These are phyloP conservation scores for Schizopygopsis pylzovi DNA, from an alignment of 2,797 vertebrate species.

Conservation along the genomic window DNA sequence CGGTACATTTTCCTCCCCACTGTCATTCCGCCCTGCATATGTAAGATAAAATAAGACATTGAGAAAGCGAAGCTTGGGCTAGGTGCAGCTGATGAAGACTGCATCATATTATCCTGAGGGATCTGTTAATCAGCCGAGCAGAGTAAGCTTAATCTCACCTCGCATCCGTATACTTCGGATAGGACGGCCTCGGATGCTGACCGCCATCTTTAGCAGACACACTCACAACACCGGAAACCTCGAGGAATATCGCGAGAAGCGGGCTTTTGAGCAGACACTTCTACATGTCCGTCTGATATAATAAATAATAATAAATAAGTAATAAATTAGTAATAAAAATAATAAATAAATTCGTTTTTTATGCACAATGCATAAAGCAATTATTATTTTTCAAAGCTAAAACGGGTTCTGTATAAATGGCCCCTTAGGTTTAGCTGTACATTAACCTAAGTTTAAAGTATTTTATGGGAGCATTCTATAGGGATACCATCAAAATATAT, in stretches of 20 bases:
- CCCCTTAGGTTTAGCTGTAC: background rate
- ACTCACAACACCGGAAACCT: constrained; percentile 99
- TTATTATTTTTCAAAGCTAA: no score
- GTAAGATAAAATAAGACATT: constrained; percentile 60
- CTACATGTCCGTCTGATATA: background rate
- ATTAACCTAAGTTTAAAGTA: background rate
- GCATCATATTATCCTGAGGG: constrained; percentile 27
- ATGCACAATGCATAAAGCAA: no score
- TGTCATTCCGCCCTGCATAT: constrained; percentile 96
- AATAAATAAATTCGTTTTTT: no score
- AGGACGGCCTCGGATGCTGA: constrained; percentile 97
- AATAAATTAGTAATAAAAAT: no score
- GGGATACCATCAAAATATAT: no score
- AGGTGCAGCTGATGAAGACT: constrained; percentile 39
- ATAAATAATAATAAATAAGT: background rate
- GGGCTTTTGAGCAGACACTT: background rate
- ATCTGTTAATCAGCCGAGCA: background rate
- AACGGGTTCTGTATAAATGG: background rate
- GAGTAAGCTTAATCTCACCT: constrained; percentile 80
- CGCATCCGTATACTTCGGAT: constrained; percentile 97
- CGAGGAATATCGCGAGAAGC: constrained; percentile 89
- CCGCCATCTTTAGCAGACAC: constrained; percentile 96
- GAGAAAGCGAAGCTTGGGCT: constrained; percentile 1
- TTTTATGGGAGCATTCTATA: no score
- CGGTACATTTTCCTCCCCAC: constrained; percentile 98